A percentile compares a stretch with the other conserved stretches of the same genome.
phyloP scores from a whole-genome alignment of 2,888 invertebrate genomes.

The Aspidiotus rigidus region DNA sequence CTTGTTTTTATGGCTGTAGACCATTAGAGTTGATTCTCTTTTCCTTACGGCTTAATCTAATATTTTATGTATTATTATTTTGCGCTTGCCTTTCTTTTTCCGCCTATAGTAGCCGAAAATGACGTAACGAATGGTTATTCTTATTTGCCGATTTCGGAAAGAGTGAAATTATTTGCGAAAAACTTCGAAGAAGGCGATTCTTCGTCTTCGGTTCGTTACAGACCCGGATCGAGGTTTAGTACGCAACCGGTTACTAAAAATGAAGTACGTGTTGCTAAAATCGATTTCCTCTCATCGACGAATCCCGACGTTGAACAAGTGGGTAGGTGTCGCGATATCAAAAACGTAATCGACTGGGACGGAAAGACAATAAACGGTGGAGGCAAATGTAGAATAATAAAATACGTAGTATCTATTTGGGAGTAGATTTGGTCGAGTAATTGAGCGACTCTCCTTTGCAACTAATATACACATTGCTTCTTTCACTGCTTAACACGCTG shows the following conservation, averaged over 20 bases:
- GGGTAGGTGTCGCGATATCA: not conserved
- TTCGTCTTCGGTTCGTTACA: conserved; percentile 1
- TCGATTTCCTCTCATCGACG: not conserved
- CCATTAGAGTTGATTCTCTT: no score
- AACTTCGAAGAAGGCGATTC: conserved; percentile 42
- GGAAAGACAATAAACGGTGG: no score
- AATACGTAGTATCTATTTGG: no score
- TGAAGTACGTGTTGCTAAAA: conserved; percentile 45
- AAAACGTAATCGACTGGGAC: no score
- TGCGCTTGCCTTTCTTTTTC: conserved; percentile 3
- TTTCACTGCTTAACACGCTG: no score
- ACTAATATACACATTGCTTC: no score
- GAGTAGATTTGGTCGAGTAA: no score
- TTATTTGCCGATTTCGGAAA: conserved; percentile 49
- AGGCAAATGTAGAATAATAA: no score
- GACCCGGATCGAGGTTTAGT: conserved; percentile 14
- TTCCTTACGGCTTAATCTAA: not conserved
- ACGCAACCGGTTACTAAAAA: conserved; percentile 64
- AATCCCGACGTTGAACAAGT: not conserved
- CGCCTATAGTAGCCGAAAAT: not conserved
- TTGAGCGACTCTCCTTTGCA: no score
- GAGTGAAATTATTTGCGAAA: conserved; percentile 62
- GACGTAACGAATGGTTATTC: not conserved
- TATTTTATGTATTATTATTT: not conserved
- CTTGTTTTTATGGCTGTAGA: no score